Evolutionary conservation across 2,888 invertebrate species (phyloP).

Genomic region (Lydus trimaculatus): DNA sequence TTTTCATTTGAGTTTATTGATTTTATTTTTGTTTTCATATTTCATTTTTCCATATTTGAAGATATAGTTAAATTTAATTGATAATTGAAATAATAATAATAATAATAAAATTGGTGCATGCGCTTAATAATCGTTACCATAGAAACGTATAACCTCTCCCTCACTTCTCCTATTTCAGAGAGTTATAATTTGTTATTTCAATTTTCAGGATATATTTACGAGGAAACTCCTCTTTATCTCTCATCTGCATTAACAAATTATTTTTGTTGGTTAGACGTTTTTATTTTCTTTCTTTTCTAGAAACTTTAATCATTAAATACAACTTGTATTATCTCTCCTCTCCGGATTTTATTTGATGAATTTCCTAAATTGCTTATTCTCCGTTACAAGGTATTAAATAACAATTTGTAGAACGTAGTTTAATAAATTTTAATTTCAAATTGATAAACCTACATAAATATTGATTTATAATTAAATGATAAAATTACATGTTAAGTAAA

Average conservation of each 20-base stretch:
- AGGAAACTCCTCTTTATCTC: not conserved
- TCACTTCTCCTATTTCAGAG: slow-evolving; percentile 26
- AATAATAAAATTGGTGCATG: slow-evolving; percentile 32
- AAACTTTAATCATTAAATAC: not conserved
- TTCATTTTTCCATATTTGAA: not conserved
- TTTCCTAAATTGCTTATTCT: not conserved
- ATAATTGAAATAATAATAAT: slow-evolving; percentile 28
- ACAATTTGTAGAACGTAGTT: not conserved
- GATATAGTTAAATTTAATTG: not conserved
- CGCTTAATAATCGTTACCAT: slow-evolving; percentile 24
- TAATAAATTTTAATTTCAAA: not conserved
- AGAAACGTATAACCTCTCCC: slow-evolving; percentile 4
- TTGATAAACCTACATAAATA: not conserved
- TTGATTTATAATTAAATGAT: not conserved
- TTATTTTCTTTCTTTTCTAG: not conserved
- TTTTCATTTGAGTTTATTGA: too few relatives aligned
- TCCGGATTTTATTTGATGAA: not conserved
- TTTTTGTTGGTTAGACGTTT: not conserved
- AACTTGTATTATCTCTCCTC: too few relatives aligned
- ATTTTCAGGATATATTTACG: slow-evolving; percentile 15
- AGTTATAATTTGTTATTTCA: slow-evolving; percentile 34
- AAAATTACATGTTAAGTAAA: not conserved
- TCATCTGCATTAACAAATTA: not conserved
- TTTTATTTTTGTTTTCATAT: not conserved
- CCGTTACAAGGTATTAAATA: not conserved